A percentile compares a stretch with the other conserved stretches of the same genome.
Conservation (phyloP, 2,113 vertebrate species). For the Oryzias woworae region DNA sequence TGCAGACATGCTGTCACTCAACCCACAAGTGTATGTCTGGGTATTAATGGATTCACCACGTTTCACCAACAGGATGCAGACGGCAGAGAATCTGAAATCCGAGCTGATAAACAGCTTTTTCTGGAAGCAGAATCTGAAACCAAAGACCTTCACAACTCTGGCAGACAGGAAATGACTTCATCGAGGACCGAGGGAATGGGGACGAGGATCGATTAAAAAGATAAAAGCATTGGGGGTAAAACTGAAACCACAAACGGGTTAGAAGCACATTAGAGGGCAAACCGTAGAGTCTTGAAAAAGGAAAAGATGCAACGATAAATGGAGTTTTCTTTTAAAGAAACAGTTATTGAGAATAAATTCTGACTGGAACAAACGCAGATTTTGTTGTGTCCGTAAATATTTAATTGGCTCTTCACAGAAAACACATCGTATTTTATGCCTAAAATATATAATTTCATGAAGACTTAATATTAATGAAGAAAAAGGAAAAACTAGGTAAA, state of each 20-base stretch:
- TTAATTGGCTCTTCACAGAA: too few relatives aligned
- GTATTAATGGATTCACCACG: background rate
- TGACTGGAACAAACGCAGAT: too few relatives aligned
- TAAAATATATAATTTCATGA: too few relatives aligned
- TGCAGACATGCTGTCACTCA: slow-evolving; percentile 5
- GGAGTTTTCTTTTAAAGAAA: too few relatives aligned
- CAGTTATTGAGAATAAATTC: too few relatives aligned
- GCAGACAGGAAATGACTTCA: slow-evolving; percentile 55
- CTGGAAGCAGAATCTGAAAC: slow-evolving; percentile 32
- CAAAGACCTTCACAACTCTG: slow-evolving; percentile 2
- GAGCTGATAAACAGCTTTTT: slow-evolving; percentile 25
- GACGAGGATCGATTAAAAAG: background rate
- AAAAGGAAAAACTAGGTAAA: too few relatives aligned
- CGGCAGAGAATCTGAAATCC: background rate
- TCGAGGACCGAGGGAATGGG: background rate
- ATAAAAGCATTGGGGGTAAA: slow-evolving; percentile 23
- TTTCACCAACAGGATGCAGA: background rate
- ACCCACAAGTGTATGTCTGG: background rate
- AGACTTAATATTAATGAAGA: too few relatives aligned
- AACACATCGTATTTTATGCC: too few relatives aligned
- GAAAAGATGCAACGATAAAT: too few relatives aligned
- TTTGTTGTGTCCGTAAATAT: too few relatives aligned
- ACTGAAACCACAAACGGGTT: background rate
- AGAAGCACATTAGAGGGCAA: background rate
- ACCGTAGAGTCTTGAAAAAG: background rate